Evolutionary conservation across 2,888 invertebrate genomes (phyloP).

Genomic region (Frankliniella fusca): DNA sequence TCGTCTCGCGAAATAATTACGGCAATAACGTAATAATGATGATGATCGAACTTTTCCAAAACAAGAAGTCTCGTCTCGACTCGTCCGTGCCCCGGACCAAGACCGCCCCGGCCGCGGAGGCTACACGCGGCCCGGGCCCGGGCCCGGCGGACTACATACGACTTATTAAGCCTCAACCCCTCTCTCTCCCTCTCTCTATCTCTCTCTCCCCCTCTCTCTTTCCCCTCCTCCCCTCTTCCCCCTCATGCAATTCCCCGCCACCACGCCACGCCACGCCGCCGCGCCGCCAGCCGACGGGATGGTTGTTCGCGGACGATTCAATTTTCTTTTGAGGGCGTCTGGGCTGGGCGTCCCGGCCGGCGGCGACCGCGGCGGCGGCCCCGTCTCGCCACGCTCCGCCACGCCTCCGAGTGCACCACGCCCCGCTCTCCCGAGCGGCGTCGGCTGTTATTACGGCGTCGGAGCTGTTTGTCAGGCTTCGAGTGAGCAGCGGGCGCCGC

Average conservation of each 20-base stretch:
- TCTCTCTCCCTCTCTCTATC: constrained; percentile 36
- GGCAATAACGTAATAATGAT: no score
- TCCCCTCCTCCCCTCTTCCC: neutral
- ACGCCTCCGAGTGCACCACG: neutral
- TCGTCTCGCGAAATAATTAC: no score
- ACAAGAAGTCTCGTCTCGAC: no score
- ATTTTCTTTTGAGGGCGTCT: constrained; percentile 26
- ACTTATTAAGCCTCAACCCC: constrained; percentile 34
- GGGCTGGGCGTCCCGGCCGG: neutral
- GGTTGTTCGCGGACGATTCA: constrained; percentile 25
- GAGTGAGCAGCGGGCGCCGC: neutral
- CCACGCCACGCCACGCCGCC: constrained; percentile 15
- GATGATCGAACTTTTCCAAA: no score
- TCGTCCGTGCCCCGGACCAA: no score
- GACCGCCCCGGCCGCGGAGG: no score
- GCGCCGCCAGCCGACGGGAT: constrained; percentile 16
- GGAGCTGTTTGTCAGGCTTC: neutral
- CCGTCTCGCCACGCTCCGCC: neutral
- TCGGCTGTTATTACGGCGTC: constrained; percentile 2
- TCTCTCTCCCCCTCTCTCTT: constrained; percentile 36
- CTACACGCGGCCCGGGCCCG: neutral
- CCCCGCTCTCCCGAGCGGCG: neutral
- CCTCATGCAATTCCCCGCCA: neutral
- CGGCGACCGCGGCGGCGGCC: constrained; percentile 5
- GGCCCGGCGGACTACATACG: neutral